Percentiles rank a stretch among this genome's conserved stretches.
Conservation (phyloP, 1,140 invertebrate species). For the Varroa destructor region DNA sequence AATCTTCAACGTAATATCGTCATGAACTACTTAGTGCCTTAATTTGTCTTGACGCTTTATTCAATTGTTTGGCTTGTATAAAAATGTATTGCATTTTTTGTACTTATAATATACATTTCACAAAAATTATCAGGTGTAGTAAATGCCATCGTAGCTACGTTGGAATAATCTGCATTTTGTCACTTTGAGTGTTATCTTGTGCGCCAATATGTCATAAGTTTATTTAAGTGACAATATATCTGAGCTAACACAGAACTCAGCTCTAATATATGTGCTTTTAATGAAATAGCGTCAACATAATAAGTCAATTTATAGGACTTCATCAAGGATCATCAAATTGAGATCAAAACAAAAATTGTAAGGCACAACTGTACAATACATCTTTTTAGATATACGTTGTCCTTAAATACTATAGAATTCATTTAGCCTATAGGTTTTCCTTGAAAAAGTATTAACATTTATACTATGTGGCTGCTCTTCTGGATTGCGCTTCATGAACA, state of each 20-base stretch:
- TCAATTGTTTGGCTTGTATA: neutral
- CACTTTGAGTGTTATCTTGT: neutral
- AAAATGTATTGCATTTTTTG: neutral
- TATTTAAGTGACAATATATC: no score
- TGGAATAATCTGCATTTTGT: neutral
- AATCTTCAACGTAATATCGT: neutral
- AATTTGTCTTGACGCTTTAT: neutral
- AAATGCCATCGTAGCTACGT: neutral
- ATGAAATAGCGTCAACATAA: no score
- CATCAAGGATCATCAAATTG: neutral
- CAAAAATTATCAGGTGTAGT: neutral
- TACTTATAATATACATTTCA: neutral
- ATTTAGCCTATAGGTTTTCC: no score
- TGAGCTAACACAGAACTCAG: no score
- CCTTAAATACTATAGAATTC: no score
- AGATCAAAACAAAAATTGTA: neutral
- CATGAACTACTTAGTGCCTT: neutral
- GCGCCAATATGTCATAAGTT: no score
- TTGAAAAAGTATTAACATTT: no score
- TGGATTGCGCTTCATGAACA: neutral
- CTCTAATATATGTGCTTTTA: no score
- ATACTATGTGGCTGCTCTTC: neutral
- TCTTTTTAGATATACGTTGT: no score
- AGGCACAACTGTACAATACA: no score
- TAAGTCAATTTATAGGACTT: no score